phyloP scores from a whole-genome alignment of 2,888 invertebrate genomes.

The Cheilosia grossa region DNA sequence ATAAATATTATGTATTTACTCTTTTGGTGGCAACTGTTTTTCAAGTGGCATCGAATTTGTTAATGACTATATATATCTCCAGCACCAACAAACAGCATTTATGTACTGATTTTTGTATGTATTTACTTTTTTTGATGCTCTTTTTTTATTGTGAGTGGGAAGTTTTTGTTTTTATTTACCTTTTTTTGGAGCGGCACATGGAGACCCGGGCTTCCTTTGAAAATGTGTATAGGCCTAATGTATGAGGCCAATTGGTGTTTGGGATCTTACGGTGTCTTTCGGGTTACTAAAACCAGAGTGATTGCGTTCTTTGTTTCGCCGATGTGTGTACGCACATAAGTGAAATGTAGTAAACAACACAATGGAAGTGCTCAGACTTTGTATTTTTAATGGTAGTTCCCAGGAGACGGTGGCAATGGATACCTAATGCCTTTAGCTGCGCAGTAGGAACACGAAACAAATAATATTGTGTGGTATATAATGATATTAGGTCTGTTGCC shows the following conservation, averaged over 20 bases:
- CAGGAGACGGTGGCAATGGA: too few relatives aligned
- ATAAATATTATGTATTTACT: constrained; percentile 31
- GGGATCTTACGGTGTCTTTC: constrained; percentile 13
- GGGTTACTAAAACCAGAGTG: constrained; percentile 13
- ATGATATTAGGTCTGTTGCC: too few relatives aligned
- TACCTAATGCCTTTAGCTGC: too few relatives aligned
- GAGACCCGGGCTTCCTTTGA: constrained; percentile 11
- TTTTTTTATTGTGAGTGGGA: constrained; percentile 24
- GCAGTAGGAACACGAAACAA: too few relatives aligned
- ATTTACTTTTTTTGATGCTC: background rate
- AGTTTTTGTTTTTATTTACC: constrained; percentile 5
- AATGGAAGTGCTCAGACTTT: too few relatives aligned
- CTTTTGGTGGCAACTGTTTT: constrained; percentile 29
- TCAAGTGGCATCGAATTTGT: constrained; percentile 28
- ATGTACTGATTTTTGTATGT: background rate
- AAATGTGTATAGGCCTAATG: background rate
- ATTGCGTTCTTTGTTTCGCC: constrained; percentile 23
- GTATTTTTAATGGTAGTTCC: too few relatives aligned
- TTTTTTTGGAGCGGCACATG: constrained; percentile 13
- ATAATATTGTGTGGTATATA: too few relatives aligned
- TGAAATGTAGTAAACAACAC: background rate
- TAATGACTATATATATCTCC: background rate
- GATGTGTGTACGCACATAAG: constrained; percentile 2
- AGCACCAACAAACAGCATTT: background rate
- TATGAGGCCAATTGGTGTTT: constrained; percentile 7